Conservation (phyloP, 2,113 vertebrate species). For the Corythaeola cristata region DNA sequence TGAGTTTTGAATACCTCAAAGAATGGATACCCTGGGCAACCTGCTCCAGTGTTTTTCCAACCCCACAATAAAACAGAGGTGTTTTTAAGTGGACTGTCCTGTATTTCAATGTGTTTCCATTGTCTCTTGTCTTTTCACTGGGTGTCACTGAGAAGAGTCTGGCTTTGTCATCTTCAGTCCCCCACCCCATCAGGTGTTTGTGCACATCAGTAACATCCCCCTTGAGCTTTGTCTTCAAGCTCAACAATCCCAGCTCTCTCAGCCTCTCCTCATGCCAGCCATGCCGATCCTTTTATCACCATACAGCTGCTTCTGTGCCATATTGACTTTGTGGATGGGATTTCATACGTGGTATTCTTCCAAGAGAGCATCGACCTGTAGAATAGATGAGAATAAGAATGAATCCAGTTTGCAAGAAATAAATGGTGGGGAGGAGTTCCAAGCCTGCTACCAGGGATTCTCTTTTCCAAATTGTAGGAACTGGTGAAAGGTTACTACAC, state of each 20-base stretch:
- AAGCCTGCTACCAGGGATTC: neutral
- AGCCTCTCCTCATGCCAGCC: neutral
- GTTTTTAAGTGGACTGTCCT: neutral
- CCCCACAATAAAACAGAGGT: neutral
- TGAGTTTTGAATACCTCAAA: neutral
- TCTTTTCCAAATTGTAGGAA: neutral
- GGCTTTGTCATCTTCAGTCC: neutral
- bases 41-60: neutral
- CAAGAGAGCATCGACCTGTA: neutral
- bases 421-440: neutral
- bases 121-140: neutral
- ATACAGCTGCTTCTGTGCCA: neutral
- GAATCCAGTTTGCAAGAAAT: neutral
- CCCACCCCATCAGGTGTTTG: neutral
- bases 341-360: neutral
- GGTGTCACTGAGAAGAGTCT: neutral
- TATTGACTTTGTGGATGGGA: neutral
- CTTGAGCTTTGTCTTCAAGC: neutral
- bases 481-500: neutral
- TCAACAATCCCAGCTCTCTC: neutral
- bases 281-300: neutral
- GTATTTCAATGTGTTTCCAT: neutral
- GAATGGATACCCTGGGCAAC: neutral
- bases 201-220: neutral
- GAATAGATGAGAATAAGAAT: neutral